A percentile compares a stretch with the other conserved stretches of the same genome.
Evolutionary conservation across 1,140 invertebrate species (phyloP).

Genomic region (Melanaphis sacchari): DNA sequence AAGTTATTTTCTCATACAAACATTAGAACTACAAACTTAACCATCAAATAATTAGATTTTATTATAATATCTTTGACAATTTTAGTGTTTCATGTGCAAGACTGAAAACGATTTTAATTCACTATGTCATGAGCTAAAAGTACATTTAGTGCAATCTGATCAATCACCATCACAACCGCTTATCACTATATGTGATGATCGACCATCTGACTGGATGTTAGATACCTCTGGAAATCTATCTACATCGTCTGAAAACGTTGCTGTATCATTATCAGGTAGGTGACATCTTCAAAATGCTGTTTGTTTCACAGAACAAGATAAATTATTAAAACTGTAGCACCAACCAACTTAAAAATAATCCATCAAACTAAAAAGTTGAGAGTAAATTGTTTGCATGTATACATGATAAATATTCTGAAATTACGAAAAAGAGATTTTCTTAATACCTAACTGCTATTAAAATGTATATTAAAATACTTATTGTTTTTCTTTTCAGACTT

Average conservation of each 20-base stretch:
- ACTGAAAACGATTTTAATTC: conserved; percentile 84
- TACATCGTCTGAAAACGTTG: conserved; percentile 64
- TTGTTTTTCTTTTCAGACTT: conserved; percentile 39
- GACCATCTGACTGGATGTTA: conserved; percentile 72
- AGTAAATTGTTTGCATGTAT: neutral
- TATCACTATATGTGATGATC: conserved; percentile 79
- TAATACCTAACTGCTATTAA: neutral
- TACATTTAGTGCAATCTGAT: conserved; percentile 70
- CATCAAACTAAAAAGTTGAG: neutral
- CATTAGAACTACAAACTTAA: neutral
- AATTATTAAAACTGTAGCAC: no score
- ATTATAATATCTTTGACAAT: conserved; percentile 60
- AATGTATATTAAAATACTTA: neutral
- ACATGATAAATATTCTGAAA: neutral
- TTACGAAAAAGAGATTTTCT: neutral
- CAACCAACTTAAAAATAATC: no score
- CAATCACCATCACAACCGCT: conserved; percentile 72
- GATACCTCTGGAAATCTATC: conserved; percentile 65
- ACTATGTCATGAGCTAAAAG: conserved; percentile 75
- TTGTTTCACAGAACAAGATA: no score
- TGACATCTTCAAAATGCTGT: neutral
- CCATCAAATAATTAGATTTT: neutral
- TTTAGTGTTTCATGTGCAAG: conserved; percentile 89
- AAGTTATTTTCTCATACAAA: neutral
- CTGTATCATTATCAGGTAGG: conserved; percentile 62